phyloP scores from a whole-genome alignment of 2,797 vertebrate species.

The Myotis myotis region DNA sequence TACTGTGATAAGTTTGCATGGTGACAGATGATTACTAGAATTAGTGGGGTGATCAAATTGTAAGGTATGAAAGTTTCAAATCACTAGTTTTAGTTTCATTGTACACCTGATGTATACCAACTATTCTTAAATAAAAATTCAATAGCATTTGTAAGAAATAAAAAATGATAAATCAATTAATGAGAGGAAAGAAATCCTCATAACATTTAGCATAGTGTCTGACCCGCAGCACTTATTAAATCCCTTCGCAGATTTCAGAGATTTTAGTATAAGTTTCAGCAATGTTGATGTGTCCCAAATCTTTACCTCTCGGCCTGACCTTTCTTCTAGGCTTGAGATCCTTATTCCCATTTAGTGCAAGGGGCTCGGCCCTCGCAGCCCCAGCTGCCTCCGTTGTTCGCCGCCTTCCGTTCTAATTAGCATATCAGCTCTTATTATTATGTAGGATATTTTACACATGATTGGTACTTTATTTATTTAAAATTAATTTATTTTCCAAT shows the following conservation, averaged over 20 bases:
- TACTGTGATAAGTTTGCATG: not conserved
- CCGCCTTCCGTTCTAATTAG: too few species aligned
- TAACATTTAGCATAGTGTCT: conserved; percentile 5
- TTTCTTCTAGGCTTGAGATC: not conserved
- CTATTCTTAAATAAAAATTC: not conserved
- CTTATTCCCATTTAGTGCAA: not conserved
- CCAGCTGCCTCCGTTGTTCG: too few species aligned
- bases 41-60: not conserved
- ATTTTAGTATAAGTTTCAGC: not conserved
- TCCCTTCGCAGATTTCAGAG: not conserved
- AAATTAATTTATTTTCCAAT: not conserved
- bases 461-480: not conserved
- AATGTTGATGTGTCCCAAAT: not conserved
- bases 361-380: too few species aligned
- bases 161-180: conserved; percentile 27
- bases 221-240: not conserved
- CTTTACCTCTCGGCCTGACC: not conserved
- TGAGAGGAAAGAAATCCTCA: not conserved
- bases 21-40: not conserved
- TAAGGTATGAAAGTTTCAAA: not conserved
- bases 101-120: not conserved
- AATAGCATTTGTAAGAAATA: not conserved
- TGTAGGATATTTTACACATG: not conserved
- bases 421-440: too few species aligned
- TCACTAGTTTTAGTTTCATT: not conserved